Percentiles rank a stretch among this genome's conserved stretches.
These are phyloP conservation scores for Sinotaia quadrata DNA, from an alignment of 2,888 invertebrate genomes.

Conservation along the genomic window DNA sequence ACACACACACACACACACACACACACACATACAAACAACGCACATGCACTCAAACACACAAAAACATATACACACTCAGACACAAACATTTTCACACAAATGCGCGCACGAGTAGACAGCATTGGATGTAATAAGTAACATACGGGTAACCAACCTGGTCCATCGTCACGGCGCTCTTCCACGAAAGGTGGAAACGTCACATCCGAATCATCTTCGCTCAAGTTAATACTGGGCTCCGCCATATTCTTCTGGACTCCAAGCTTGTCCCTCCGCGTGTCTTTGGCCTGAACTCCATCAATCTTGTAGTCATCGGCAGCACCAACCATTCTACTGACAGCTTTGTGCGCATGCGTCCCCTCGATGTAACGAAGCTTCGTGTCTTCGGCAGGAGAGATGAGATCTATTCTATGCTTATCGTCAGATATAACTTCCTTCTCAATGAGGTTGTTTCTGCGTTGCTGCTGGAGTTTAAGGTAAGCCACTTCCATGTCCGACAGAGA, in stretches of 20 bases:
- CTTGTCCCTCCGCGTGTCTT: no score
- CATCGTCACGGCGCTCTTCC: slow-evolving; percentile 4
- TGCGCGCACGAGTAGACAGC: neutral
- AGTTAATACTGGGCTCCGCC: no score
- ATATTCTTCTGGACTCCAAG: neutral
- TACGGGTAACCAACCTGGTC: slow-evolving; percentile 4
- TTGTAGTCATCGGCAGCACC: neutral
- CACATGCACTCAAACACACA: neutral
- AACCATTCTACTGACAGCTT: neutral
- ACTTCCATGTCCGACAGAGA: slow-evolving; percentile 8
- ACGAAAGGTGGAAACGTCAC: slow-evolving; percentile 6
- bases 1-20: neutral
- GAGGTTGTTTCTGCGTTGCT: no score
- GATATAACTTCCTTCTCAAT: no score
- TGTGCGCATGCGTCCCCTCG: neutral
- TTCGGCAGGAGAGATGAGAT: no score
- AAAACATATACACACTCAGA: neutral
- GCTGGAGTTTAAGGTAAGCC: slow-evolving; percentile 5
- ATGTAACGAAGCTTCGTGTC: no score
- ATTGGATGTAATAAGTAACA: no score
- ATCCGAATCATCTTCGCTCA: neutral
- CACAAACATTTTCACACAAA: neutral
- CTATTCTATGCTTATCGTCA: no score
- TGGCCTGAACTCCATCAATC: neutral
- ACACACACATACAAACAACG: neutral